These are phyloP conservation scores for Corydoras sp. DNA, from an alignment of 2,113 vertebrate genomes.

Conservation along the genomic window DNA sequence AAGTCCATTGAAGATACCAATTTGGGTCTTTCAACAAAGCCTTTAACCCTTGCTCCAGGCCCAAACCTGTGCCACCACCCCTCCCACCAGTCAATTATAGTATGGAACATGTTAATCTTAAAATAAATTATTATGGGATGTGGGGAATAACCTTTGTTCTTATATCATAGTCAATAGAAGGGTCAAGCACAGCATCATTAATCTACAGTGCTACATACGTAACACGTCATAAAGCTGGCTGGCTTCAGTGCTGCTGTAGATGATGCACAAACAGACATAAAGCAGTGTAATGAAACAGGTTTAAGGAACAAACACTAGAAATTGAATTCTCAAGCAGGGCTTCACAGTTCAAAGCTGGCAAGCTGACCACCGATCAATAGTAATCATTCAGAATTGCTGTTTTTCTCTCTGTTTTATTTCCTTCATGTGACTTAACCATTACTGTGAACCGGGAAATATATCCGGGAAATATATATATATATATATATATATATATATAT, in stretches of 20 bases:
- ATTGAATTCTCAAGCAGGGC: conserved; percentile 5
- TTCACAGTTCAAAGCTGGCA: conserved; percentile 2
- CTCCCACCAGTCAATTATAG: too few species aligned
- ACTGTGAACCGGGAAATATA: background rate
- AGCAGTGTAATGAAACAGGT: background rate
- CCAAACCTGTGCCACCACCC: too few species aligned
- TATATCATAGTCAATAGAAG: background rate
- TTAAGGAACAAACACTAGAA: background rate
- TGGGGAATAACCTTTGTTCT: background rate
- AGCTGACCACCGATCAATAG: background rate
- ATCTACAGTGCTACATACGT: background rate
- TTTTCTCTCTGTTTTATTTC: background rate
- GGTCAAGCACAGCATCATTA: background rate
- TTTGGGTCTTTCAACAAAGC: too few species aligned
- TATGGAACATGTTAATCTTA: too few species aligned
- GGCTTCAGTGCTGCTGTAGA: background rate
- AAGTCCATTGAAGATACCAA: too few species aligned
- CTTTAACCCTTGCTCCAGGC: too few species aligned
- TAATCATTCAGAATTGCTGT: background rate
- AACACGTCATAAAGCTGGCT: background rate
- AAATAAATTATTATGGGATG: too few species aligned
- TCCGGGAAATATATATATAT: too few species aligned
- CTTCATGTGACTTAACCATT: background rate
- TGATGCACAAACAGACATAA: background rate
- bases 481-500: too few species aligned